These are phyloP conservation scores for Spodoptera picta DNA, from an alignment of 2,888 invertebrate genomes.

Conservation along the genomic window DNA sequence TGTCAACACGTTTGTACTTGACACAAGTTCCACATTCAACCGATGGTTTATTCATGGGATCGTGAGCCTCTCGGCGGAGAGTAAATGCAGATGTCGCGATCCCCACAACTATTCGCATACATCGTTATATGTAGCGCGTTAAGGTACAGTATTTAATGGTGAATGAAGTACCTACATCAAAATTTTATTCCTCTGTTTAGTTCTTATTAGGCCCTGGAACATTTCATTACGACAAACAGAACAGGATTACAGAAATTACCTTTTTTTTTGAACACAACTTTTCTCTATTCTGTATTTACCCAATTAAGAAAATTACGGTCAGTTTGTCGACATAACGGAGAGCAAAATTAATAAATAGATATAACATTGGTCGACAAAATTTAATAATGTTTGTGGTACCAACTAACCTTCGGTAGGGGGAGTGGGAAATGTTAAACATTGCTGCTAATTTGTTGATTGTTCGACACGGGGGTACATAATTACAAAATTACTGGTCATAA, in stretches of 20 bases:
- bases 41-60: conserved; percentile 79
- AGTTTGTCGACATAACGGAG: conserved; percentile 9
- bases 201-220: neutral
- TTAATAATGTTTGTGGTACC: conserved; percentile 61
- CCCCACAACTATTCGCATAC: conserved; percentile 43
- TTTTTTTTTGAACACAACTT: conserved; percentile 5
- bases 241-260: conserved; percentile 2
- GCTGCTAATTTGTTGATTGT: conserved; percentile 64
- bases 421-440: conserved; percentile 60
- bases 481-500: conserved; percentile 22
- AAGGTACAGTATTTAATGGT: too few species aligned
- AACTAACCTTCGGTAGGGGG: conserved; percentile 40
- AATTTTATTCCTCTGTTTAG: neutral
- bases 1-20: conserved; percentile 75
- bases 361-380: conserved; percentile 56
- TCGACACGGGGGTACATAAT: conserved; percentile 52
- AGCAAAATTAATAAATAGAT: conserved; percentile 39
- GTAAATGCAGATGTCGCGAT: conserved; percentile 64
- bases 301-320: conserved; percentile 35
- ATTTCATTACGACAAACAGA: conserved; percentile 7
- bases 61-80: conserved; percentile 62
- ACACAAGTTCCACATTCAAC: conserved; percentile 78
- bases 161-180: too few species aligned
- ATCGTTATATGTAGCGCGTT: too few species aligned
- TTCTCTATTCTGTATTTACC: conserved; percentile 15